Evolutionary conservation across 2,113 vertebrate genomes (phyloP).

Genomic region (Indri indri): DNA sequence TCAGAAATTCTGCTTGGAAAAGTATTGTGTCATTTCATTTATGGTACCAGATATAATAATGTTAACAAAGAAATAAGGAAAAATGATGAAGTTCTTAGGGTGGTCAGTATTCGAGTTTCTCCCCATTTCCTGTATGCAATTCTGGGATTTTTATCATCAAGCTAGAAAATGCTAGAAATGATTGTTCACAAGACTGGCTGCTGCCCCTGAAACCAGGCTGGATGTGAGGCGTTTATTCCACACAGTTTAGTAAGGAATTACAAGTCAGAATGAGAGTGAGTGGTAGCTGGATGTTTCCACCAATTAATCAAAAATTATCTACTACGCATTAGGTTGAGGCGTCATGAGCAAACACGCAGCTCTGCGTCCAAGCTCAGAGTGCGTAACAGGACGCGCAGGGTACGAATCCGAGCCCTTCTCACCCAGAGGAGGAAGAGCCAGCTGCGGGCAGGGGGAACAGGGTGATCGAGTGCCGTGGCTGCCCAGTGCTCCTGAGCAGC

Average conservation of each 20-base stretch:
- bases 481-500: rapidly evolving
- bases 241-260: not conserved
- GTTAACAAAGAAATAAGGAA: not conserved
- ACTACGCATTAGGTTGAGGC: not conserved
- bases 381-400: not conserved
- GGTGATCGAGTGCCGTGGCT: not conserved
- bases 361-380: not conserved
- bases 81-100: not conserved
- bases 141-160: not conserved
- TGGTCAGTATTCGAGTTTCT: not conserved
- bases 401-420: not conserved
- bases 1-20: not conserved
- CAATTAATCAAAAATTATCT: not conserved
- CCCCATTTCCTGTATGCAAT: not conserved
- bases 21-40: not conserved
- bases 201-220: not conserved
- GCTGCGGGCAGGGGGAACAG: not conserved
- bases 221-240: not conserved
- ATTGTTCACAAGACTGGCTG: not conserved
- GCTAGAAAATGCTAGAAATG: not conserved
- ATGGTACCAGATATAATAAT: not conserved
- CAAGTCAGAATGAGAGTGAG: not conserved
- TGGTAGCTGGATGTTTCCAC: not conserved
- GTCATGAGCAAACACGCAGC: not conserved
- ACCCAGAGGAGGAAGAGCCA: not conserved